Conservation (phyloP, 2,888 invertebrate genomes). For the Hemaris fuciformis region DNA sequence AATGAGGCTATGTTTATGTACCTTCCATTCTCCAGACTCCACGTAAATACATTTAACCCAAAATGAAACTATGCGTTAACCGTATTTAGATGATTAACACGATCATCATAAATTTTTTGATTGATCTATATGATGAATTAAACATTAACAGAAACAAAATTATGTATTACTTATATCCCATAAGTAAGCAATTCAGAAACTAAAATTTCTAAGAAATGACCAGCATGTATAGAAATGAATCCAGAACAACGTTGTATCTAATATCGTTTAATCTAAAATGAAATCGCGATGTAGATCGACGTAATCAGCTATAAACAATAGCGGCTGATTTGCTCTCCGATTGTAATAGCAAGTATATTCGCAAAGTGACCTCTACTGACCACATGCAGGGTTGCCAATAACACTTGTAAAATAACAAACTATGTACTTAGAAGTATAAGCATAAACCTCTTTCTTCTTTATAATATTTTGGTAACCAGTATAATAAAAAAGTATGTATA, state of each 20-base stretch:
- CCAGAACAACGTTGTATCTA: background rate
- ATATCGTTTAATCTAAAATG: conserved; percentile 29
- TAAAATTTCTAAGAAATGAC: no score
- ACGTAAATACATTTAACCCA: no score
- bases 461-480: background rate
- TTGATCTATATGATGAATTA: no score
- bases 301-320: conserved; percentile 46
- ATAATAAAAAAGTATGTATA: no score
- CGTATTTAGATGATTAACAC: no score
- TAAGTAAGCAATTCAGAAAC: no score
- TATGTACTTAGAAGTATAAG: background rate
- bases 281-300: conserved; percentile 45
- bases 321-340: conserved; percentile 34
- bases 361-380: conserved; percentile 3
- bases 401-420: background rate
- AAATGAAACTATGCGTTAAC: no score
- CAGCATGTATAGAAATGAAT: background rate
- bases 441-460: background rate
- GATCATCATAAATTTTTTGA: no score
- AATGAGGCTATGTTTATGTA: no score
- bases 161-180: no score
- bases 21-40: no score
- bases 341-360: conserved; percentile 26
- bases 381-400: background rate
- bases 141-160: no score